phyloP scores from a whole-genome alignment of 2,797 vertebrate species.

The Protonibea diacanthus region DNA sequence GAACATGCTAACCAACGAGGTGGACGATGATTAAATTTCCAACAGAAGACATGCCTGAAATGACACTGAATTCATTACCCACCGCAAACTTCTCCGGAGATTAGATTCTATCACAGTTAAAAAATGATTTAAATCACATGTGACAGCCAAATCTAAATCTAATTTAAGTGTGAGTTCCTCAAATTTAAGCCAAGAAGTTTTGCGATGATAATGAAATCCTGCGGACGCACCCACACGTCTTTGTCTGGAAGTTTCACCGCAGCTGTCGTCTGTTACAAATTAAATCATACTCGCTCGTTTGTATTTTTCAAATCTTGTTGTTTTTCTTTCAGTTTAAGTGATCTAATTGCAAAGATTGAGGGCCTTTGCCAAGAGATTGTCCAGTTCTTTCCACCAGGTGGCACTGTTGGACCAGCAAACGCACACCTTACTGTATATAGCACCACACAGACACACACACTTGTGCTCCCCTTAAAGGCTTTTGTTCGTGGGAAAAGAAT shows the following conservation, averaged over 20 bases:
- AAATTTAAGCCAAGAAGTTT: not conserved
- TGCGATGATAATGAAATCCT: slow-evolving; percentile 29
- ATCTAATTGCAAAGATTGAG: slow-evolving; percentile 5
- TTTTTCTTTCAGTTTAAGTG: slow-evolving; percentile 27
- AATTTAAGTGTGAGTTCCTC: not conserved
- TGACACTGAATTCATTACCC: not conserved
- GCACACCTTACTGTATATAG: not conserved
- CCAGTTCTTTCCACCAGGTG: slow-evolving; percentile 76
- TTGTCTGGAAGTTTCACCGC: slow-evolving; percentile 4
- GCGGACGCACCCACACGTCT: not conserved
- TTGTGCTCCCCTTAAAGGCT: slow-evolving; percentile 18
- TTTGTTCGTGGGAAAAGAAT: slow-evolving; percentile 7
- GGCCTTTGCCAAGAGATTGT: not conserved
- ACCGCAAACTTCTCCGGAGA: not conserved
- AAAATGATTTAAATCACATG: not conserved
- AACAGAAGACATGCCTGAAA: not conserved
- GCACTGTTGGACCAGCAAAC: slow-evolving; percentile 76
- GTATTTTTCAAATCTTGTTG: slow-evolving; percentile 18
- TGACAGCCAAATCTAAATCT: not conserved
- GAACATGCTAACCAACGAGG: not conserved
- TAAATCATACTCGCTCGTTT: slow-evolving; percentile 37
- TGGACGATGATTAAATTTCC: not conserved
- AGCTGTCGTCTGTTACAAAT: slow-evolving; percentile 26
- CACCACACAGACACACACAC: not conserved
- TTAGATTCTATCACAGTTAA: not conserved